Base-by-base conservation (phyloP, 92 coral and sea anemone genomes). In the Porites evermanni region DNA sequence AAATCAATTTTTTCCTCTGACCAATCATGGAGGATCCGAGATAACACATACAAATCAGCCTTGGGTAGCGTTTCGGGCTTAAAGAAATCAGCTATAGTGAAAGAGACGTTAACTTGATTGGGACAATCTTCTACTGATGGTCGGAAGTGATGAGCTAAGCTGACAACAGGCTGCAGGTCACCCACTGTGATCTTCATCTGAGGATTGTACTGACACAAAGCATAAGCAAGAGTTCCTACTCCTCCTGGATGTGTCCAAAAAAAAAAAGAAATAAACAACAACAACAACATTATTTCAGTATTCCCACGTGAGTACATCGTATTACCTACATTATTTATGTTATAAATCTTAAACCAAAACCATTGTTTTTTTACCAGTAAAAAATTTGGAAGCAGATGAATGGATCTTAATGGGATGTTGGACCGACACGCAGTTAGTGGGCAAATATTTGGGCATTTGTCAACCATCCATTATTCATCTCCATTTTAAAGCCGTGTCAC, bases 141-240 rank as follows among this genome's bases (percentile, higher is more conserved):
- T 73, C 78, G 79, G 84, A 86, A 86, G 63, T 79, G 85, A 67
- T 18, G 29, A 18, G 86, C 67, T 26, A 16, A 47, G 21, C 21
- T 47, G 14, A 79, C 85, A 65, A 89, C 90, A 64, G 24, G 56
- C 60, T 73, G 86, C 71, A 85, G 16, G 20, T 89, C 92, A 6
- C 86, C 75, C 1, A 89, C 90, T 77, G 90, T 84, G 53, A 85
- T 68, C 64, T 89, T 85, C 92, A 89, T 89, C 71, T 89, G 58
- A 61, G 92, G 92, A 70, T 89, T 85, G 74, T 23, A 32, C 20
- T 17, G 87, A 53, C 89, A 53, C 21, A 89, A 85, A 12, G 86
- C 80, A 64, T 85, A 89, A 71, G 92, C 89, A 0, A 89, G 19
- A 14, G 61, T 8, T 56, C 61, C 61, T 8, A 56, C 61, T 56